phyloP scores from a whole-genome alignment of 2,888 invertebrate species.

The Pseudeuparius sepicola region DNA sequence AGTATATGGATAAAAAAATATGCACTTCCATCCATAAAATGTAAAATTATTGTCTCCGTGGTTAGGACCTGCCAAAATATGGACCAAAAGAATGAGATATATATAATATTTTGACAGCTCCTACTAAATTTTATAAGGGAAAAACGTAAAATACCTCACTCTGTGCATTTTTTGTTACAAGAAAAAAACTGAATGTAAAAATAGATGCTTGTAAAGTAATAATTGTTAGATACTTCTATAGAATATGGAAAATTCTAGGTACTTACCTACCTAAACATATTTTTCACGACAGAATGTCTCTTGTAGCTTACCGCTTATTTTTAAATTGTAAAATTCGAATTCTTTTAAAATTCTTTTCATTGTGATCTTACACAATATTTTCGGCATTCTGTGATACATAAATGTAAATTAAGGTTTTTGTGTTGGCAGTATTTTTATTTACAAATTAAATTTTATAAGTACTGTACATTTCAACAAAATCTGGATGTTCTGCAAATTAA shows the following conservation, averaged over 20 bases:
- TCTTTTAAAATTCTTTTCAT: constrained; percentile 15
- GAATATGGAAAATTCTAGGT: constrained; percentile 21
- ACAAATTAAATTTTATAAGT: too few species aligned
- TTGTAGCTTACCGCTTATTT: too few species aligned
- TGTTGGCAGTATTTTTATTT: too few species aligned
- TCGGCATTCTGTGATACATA: constrained; percentile 30
- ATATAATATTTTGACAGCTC: too few species aligned
- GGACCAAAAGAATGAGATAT: too few species aligned
- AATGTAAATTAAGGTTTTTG: too few species aligned
- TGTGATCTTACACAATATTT: constrained; percentile 20
- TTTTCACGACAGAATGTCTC: too few species aligned
- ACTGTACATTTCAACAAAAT: too few species aligned
- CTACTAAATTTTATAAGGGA: not conserved
- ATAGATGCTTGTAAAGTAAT: constrained; percentile 3
- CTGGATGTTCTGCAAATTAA: too few species aligned
- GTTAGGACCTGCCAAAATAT: too few species aligned
- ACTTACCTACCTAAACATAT: too few species aligned
- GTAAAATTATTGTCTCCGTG: too few species aligned
- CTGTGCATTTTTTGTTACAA: constrained; percentile 31
- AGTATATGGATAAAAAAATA: constrained; percentile 35
- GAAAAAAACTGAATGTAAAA: constrained; percentile 8
- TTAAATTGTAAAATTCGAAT: constrained; percentile 18
- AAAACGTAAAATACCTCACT: constrained; percentile 34
- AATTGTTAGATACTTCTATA: not conserved
- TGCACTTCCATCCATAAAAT: constrained; percentile 36